Base-by-base conservation (phyloP, 2,113 vertebrate species). In the Anser cygnoides region DNA sequence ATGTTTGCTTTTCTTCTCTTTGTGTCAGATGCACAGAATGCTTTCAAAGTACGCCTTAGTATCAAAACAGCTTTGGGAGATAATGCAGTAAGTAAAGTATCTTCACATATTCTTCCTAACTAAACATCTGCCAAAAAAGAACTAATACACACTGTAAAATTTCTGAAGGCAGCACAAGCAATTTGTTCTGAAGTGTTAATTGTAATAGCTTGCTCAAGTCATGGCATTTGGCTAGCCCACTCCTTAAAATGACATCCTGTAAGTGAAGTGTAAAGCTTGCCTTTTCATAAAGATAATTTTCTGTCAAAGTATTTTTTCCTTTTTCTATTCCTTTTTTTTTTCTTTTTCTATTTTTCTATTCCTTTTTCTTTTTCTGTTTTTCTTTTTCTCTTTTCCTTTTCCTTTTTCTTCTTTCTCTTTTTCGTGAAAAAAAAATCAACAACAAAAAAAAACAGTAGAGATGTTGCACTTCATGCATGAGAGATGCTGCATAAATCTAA, bases 11-110 rank as follows among this genome's bases (percentile, higher is more conserved):
- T 91, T 37, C 61, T 95, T 94, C 84, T 96, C 90, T 97, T 90
- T 97, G 66, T 93, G 90, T 78, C 97, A 99, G 99, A 85, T 96
- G 97, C 94, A 92, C 92, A 98, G 88, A 94, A 98, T 83, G 98
- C 98, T 91, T 98, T 98, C 97, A 98, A 99, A 98, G 99, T 99
- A 68, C 98, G 99, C 86, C 97, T 99, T 95, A 99, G 99, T 97
- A 98, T 99, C 97, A 98, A 97, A 97, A 98, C 97, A 61, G 99
- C 98, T 92, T 98, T 99, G 93, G 99, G 98, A 97, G 94, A 98
- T 39, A 57, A 99, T 37, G 99, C 99, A 81, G 99, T 99, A 98
- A 95, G 99, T 98, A 94, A 61, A 96, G 23, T 58, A 81, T 77
- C 49, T 91, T 75, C 65, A 92, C 39, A 7, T 81, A 50, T 67